Evolutionary conservation across 2,113 vertebrate genomes (phyloP).

Genomic region (Embiotoca jacksoni): DNA sequence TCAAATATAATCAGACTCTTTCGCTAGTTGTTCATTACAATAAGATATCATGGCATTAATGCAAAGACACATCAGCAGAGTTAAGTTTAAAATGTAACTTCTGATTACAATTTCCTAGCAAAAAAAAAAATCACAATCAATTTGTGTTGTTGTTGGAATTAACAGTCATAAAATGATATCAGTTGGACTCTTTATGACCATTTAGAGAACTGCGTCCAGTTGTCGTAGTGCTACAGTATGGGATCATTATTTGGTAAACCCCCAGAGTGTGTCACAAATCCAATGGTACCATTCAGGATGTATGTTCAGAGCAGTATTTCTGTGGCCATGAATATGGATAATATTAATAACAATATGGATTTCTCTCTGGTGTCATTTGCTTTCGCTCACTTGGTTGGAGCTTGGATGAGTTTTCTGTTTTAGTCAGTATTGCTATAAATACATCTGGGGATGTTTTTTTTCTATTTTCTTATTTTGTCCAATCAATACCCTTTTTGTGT

Average conservation of each 20-base stretch:
- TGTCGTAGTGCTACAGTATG: conserved; percentile 12
- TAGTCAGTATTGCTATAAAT: neutral
- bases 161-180: neutral
- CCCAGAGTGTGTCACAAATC: conserved; percentile 20
- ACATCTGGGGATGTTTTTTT: too few species aligned
- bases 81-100: neutral
- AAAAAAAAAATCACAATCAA: neutral
- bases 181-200: neutral
- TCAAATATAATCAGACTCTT: neutral
- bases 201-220: neutral
- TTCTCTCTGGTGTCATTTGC: conserved; percentile 32
- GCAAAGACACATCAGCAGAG: neutral
- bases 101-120: neutral
- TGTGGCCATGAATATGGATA: conserved; percentile 40
- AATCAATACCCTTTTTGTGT: neutral
- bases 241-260: conserved; percentile 33
- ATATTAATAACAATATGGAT: conserved; percentile 30
- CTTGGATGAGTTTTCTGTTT: conserved; percentile 9
- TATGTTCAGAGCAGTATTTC: conserved; percentile 27
- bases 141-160: neutral
- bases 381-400: conserved; percentile 9
- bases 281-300: conserved; percentile 34
- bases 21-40: neutral
- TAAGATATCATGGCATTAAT: neutral
- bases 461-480: too few species aligned